These are phyloP conservation scores for Lepidothrix coronata DNA, from an alignment of 2,113 vertebrate species.

Conservation along the genomic window DNA sequence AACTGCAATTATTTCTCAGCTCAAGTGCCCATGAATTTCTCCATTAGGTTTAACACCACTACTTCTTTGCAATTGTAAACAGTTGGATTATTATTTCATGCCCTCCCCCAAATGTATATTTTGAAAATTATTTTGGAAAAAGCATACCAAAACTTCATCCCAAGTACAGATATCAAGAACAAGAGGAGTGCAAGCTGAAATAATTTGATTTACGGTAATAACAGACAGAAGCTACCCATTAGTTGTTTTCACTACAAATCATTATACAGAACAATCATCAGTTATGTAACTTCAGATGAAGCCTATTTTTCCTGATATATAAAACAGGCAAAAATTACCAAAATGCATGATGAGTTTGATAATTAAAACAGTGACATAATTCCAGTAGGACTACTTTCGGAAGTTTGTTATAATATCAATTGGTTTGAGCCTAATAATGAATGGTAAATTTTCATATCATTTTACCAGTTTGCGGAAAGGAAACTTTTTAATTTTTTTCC, in stretches of 20 bases:
- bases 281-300: slow-evolving; percentile 11
- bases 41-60: not conserved
- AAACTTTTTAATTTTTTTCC: not conserved
- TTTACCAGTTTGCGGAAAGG: not conserved
- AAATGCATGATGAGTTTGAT: slow-evolving; percentile 16
- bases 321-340: slow-evolving; percentile 16
- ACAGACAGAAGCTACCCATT: not conserved
- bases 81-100: not conserved
- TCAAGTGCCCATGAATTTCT: not conserved
- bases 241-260: slow-evolving; percentile 22
- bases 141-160: not conserved
- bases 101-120: not conserved
- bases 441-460: not conserved
- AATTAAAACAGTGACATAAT: slow-evolving; percentile 36
- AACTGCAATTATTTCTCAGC: not conserved
- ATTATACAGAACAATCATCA: not conserved
- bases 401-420: not conserved
- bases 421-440: not conserved
- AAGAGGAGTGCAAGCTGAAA: slow-evolving; percentile 21
- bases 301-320: not conserved
- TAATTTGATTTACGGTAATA: slow-evolving; percentile 30
- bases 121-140: not conserved
- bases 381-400: slow-evolving; percentile 25
- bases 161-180: not conserved
- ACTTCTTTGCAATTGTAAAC: not conserved